Percentiles rank a stretch among this genome's conserved stretches.
phyloP scores from a whole-genome alignment of 2,797 vertebrate genomes.

The Alfaro cultratus region DNA sequence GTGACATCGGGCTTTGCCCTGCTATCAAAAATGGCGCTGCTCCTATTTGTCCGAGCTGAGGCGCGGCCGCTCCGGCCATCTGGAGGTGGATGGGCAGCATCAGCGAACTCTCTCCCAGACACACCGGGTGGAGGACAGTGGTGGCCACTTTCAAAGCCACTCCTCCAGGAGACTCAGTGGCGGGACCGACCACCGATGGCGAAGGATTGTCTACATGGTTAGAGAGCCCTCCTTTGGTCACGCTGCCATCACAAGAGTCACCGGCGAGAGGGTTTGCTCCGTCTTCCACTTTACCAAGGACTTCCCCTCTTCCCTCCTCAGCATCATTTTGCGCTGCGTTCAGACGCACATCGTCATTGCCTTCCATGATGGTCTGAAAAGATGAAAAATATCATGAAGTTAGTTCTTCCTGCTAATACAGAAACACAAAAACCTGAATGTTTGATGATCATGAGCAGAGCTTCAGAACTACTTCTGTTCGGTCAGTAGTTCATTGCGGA shows the following conservation, averaged over 20 bases:
- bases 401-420: conserved; percentile 61
- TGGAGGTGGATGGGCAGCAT: conserved; percentile 91
- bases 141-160: conserved; percentile 93
- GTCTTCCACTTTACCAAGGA: conserved; percentile 83
- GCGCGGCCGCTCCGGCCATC: conserved; percentile 85
- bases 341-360: conserved; percentile 83
- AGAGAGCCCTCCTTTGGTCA: conserved; percentile 86
- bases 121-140: conserved; percentile 93
- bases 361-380: conserved; percentile 82
- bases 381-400: conserved; percentile 62
- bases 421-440: conserved; percentile 43
- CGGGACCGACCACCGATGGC: conserved; percentile 78
- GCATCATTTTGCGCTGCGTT: conserved; percentile 81
- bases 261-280: conserved; percentile 82
- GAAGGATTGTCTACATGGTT: conserved; percentile 82
- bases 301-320: conserved; percentile 49
- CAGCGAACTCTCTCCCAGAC: conserved; percentile 92
- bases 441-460: conserved; percentile 7
- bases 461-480: not conserved
- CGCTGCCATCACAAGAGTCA: conserved; percentile 86
- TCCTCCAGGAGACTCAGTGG: conserved; percentile 85
- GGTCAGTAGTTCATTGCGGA: not conserved
- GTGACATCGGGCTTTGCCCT: conserved; percentile 89
- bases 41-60: conserved; percentile 85
- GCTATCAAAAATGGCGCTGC: conserved; percentile 91